These are phyloP conservation scores for Gallinago undulata DNA, from an alignment of 2,113 vertebrate genomes.

Conservation along the genomic window DNA sequence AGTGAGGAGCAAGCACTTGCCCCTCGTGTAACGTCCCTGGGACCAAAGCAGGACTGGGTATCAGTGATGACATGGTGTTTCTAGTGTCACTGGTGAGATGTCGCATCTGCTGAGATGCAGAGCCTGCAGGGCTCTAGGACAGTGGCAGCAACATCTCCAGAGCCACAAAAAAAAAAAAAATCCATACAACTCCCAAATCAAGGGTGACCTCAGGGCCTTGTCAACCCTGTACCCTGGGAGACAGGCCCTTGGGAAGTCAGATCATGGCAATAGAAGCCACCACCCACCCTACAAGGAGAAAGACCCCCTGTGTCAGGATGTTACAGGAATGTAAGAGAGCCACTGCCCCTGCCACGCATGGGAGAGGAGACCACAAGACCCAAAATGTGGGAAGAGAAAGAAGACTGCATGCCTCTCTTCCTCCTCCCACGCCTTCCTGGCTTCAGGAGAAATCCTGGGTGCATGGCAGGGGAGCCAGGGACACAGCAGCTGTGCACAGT, in stretches of 20 bases:
- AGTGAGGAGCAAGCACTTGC: fast-evolving
- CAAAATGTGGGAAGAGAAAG: not conserved
- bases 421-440: not conserved
- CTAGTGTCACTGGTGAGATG: not conserved
- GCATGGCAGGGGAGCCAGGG: not conserved
- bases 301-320: not conserved
- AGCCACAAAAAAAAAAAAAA: not conserved
- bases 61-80: not conserved
- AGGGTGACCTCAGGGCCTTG: not conserved
- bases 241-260: not conserved
- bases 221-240: not conserved
- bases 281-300: not conserved
- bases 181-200: not conserved
- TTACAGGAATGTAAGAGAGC: not conserved
- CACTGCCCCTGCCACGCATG: fast-evolving
- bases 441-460: not conserved
- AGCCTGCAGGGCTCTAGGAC: not conserved
- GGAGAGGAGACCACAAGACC: not conserved
- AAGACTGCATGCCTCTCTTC: no score
- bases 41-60: not conserved
- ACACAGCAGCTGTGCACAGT: not conserved
- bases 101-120: not conserved
- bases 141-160: not conserved
- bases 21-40: fast-evolving
- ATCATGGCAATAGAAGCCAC: not conserved